Evolutionary conservation across 2,113 vertebrate genomes (phyloP).

Genomic region (Eubucco bourcierii): DNA sequence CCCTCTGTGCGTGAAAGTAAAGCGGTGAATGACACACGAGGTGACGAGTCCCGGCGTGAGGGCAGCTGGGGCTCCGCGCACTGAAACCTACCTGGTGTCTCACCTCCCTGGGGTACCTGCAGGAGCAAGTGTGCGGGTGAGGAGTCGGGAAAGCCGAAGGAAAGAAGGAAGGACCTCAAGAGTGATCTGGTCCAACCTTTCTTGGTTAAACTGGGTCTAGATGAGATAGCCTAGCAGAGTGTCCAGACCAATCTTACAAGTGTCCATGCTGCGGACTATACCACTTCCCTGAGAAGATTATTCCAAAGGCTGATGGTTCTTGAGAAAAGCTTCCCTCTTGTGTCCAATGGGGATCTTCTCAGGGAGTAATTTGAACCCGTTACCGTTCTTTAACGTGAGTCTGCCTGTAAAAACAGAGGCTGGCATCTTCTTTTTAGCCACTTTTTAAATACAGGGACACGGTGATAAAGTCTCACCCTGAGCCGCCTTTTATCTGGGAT

Average conservation of each 20-base stretch:
- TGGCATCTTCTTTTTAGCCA: background rate
- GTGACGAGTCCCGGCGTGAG: background rate
- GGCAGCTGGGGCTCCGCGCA: fast-evolving
- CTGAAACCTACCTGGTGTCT: background rate
- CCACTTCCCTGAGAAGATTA: background rate
- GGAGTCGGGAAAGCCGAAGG: background rate
- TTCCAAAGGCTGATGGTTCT: background rate
- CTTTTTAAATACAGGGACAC: background rate
- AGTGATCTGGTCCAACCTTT: background rate
- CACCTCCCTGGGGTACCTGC: fast-evolving
- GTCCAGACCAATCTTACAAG: background rate
- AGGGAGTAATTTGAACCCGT: background rate
- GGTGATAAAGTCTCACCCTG: background rate
- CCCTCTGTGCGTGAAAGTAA: background rate
- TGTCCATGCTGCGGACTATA: background rate
- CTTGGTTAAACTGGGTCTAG: background rate
- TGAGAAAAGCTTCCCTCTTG: background rate
- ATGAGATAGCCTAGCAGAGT: background rate
- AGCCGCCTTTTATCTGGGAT: background rate
- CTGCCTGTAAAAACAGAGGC: background rate
- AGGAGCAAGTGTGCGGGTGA: background rate
- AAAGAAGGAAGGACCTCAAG: background rate
- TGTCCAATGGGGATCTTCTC: background rate
- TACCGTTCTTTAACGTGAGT: background rate
- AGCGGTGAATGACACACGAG: background rate